A percentile compares a stretch with the other conserved stretches of the same genome.
These are phyloP conservation scores for Molossus molossus DNA, from an alignment of 2,797 vertebrate genomes.

Conservation along the genomic window DNA sequence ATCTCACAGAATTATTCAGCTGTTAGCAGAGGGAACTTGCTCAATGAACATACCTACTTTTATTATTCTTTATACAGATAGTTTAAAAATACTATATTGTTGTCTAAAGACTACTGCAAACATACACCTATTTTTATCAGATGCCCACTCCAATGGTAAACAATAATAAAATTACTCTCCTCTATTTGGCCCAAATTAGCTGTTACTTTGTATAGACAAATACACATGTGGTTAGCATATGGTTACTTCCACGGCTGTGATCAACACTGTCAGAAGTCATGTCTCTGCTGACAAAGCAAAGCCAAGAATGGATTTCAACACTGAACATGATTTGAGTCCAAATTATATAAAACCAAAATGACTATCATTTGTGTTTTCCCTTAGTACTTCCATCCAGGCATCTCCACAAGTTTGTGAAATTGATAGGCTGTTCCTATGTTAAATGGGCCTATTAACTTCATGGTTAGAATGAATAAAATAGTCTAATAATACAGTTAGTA, in stretches of 20 bases:
- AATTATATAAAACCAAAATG: constrained; percentile 74
- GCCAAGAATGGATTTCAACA: constrained; percentile 65
- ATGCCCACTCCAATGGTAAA: constrained; percentile 16
- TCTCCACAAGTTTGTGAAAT: constrained; percentile 51
- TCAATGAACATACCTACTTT: constrained; percentile 28
- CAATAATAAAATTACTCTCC: constrained; percentile 54
- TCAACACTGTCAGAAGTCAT: constrained; percentile 49
- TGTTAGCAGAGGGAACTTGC: constrained; percentile 31
- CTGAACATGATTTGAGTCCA: constrained; percentile 34
- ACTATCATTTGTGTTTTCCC: constrained; percentile 62
- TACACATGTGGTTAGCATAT: background rate
- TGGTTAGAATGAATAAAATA: constrained; percentile 69
- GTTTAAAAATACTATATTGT: constrained; percentile 52
- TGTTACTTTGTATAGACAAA: constrained; percentile 50
- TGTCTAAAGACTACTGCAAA: constrained; percentile 22
- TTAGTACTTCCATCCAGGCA: constrained; percentile 60
- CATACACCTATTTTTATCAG: constrained; percentile 23
- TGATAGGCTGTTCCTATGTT: constrained; percentile 50
- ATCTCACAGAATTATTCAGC: background rate
- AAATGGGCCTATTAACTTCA: constrained; percentile 59
- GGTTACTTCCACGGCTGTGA: constrained; percentile 20
- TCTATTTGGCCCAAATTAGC: constrained; percentile 46
- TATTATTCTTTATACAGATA: constrained; percentile 50
- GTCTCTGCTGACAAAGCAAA: constrained; percentile 63
- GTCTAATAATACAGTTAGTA: constrained; percentile 54